Base-by-base conservation (phyloP, 2,888 invertebrate genomes). In the Disparrhopalites patrizii region DNA sequence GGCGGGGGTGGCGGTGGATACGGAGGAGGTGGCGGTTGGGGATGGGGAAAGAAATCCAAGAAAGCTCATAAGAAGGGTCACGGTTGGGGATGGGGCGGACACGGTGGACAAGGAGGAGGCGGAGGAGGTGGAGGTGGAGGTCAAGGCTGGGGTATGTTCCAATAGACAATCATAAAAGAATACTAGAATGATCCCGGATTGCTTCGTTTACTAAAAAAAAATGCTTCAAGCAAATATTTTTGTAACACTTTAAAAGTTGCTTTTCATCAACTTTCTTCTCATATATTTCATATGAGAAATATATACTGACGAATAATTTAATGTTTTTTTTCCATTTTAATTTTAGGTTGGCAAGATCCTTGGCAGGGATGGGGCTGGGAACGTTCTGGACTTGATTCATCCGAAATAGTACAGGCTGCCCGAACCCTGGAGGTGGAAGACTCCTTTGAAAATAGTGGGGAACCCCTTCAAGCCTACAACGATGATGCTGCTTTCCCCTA, bases 311-410 rank as follows among this genome's bases (percentile, higher is more conserved):
- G n/a, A n/a, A n/a, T n/a, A n/a, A n/a, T n/a, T n/a, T n/a, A n/a
- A n/a, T n/a, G n/a, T n/a, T n/a, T n/a, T n/a, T n/a, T n/a, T n/a
- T n/a, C n/a, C n/a, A n/a, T n/a, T n/a, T n/a, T n/a, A n/a, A n/a
- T n/a, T n/a, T 52, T 50, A 63, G 67, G 66, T 50, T 61, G 66
- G 65, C 58, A 65, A 43, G 60, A 60, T 43, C 65, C 58, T 15
- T 58, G 65, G 60, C 60, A 60, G n/a, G 58, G 62, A 15, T 25
- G 58, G n/a, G 60, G 61, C n/a, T 61, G 27, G 30, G 61, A 65
- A 23, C 28, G 65, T n/a, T 40, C 58, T 7, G 31, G 43, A 10
- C 28, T 43, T 47, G 28, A 33, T 10, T 64, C 64, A 25, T 43
- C 47, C 25, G 64, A 64, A 56, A 33, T 47, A 36, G 7, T 36